Conservation (phyloP, 2,797 vertebrate genomes). For the Okamejei kenojei region DNA sequence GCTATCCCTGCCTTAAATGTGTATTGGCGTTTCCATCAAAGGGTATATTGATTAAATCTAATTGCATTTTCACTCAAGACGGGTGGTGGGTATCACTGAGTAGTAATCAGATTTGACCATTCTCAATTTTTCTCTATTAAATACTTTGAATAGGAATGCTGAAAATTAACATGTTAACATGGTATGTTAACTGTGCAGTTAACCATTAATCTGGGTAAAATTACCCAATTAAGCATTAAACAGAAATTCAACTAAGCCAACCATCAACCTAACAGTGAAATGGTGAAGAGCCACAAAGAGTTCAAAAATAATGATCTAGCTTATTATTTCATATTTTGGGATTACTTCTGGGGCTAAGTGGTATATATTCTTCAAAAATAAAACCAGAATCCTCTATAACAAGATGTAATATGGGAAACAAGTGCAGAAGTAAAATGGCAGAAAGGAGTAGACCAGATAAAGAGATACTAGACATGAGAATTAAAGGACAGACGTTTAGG, state of each 20-base stretch:
- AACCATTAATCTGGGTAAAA: background rate
- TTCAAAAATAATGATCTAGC: background rate
- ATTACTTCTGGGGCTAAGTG: background rate
- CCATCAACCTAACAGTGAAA: background rate
- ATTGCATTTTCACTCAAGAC: background rate
- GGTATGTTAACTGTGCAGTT: background rate
- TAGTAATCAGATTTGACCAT: background rate
- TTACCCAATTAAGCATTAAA: background rate
- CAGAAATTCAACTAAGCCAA: background rate
- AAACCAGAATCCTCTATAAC: too few relatives aligned
- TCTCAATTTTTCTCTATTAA: background rate
- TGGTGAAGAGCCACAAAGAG: background rate
- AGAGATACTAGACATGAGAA: too few relatives aligned
- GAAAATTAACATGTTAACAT: background rate
- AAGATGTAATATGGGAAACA: background rate
- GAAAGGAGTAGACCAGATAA: background rate
- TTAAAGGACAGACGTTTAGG: too few relatives aligned
- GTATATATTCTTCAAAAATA: background rate
- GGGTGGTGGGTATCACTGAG: background rate
- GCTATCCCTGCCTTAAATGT: background rate
- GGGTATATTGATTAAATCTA: background rate
- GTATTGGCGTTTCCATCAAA: background rate
- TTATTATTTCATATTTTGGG: background rate
- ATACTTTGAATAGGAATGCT: background rate
- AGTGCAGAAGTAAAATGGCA: background rate